Conservation (phyloP, 2,888 invertebrate genomes). For the Terebella lapidaria region DNA sequence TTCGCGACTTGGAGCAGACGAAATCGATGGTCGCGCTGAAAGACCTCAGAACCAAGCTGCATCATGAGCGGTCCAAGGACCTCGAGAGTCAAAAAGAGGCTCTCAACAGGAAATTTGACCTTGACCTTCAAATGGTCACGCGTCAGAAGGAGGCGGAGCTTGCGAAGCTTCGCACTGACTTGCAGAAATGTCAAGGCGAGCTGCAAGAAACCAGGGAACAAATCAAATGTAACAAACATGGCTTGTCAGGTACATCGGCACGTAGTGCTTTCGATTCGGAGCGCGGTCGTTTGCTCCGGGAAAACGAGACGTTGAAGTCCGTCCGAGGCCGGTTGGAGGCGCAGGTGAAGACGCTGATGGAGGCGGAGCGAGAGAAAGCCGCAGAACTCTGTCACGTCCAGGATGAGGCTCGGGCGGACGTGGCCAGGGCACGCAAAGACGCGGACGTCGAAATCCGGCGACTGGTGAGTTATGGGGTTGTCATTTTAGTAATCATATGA, state of each 20-base stretch:
- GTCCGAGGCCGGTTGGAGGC: background rate
- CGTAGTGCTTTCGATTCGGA: conserved; percentile 10
- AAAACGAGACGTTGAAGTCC: conserved; percentile 29
- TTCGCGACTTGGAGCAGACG: background rate
- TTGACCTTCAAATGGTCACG: conserved; percentile 4
- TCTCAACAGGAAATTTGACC: conserved; percentile 4
- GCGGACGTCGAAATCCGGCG: conserved; percentile 7
- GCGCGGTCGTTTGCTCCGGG: background rate
- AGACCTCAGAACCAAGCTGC: conserved; percentile 6
- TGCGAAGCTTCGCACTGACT: background rate
- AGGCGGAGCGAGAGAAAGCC: background rate
- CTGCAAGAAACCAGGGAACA: conserved; percentile 3
- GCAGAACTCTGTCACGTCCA: background rate
- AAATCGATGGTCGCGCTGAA: background rate
- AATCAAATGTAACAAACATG: conserved; percentile 5
- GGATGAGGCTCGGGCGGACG: background rate
- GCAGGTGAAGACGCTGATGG: background rate
- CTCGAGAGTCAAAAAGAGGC: conserved; percentile 3
- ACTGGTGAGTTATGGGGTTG: conserved; percentile 10
- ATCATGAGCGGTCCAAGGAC: conserved; percentile 4
- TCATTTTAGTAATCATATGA: background rate
- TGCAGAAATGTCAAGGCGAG: conserved; percentile 4
- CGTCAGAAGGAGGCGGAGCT: conserved; percentile 7
- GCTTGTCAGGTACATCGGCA: conserved; percentile 11
- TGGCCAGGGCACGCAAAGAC: conserved; percentile 1